These are phyloP conservation scores for Vanessa tameamea DNA, from an alignment of 1,140 invertebrate genomes.

Conservation along the genomic window DNA sequence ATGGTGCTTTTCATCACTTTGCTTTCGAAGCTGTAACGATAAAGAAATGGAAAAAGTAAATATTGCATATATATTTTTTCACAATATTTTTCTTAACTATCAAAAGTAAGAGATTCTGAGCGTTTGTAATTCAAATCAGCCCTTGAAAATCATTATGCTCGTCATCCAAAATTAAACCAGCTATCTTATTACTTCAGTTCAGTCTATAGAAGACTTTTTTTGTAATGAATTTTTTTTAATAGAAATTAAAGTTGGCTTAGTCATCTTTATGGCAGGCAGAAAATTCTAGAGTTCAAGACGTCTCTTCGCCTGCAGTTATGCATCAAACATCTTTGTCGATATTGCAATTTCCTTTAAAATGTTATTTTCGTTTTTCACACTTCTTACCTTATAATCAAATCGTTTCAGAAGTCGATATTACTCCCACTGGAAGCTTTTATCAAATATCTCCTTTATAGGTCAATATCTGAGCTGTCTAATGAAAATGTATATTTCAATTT, in stretches of 20 bases:
- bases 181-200: too few relatives aligned
- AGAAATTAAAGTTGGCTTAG: too few relatives aligned
- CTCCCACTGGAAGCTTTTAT: conserved; percentile 20
- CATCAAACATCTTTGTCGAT: conserved; percentile 18
- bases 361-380: conserved; percentile 16
- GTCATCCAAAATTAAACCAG: too few relatives aligned
- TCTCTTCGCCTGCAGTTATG: conserved; percentile 8
- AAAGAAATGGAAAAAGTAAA: too few relatives aligned
- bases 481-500: not conserved
- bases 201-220: not conserved
- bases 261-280: not conserved
- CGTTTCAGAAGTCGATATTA: conserved; percentile 21
- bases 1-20: too few relatives aligned
- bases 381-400: conserved; percentile 23
- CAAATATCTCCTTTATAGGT: conserved; percentile 17
- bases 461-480: not conserved
- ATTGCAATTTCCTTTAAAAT: conserved; percentile 27
- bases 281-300: not conserved
- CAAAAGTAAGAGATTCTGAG: too few relatives aligned
- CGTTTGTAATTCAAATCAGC: too few relatives aligned
- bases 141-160: too few relatives aligned
- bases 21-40: too few relatives aligned
- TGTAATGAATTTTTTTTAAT: too few relatives aligned
- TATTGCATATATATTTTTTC: too few relatives aligned
- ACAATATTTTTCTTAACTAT: too few relatives aligned